Percentiles rank a stretch among this genome's conserved stretches.
phyloP scores from a whole-genome alignment of 1,140 invertebrate genomes.

The Lordiphosa clarofinis region DNA sequence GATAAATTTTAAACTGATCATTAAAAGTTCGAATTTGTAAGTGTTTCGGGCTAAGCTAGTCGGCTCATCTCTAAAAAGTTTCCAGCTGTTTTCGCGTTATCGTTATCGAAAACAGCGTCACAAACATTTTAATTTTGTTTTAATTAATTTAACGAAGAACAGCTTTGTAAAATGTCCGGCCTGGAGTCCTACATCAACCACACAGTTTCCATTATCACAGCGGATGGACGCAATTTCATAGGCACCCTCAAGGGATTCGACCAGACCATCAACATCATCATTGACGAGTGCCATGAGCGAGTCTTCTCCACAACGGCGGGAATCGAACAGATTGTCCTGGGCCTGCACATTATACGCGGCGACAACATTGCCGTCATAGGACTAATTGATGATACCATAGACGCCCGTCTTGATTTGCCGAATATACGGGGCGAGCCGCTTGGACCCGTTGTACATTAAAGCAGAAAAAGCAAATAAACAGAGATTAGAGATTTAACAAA shows the following conservation, averaged over 20 bases:
- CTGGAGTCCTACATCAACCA: constrained; percentile 93
- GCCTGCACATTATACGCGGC: constrained; percentile 97
- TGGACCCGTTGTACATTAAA: constrained; percentile 90
- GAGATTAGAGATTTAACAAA: constrained; percentile 43
- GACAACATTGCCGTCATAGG: constrained; percentile 98
- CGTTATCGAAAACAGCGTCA: too few species aligned
- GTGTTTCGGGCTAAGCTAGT: too few species aligned
- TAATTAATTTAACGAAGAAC: too few species aligned
- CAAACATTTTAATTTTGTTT: too few species aligned
- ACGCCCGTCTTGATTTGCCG: constrained; percentile 90
- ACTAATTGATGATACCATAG: constrained; percentile 94
- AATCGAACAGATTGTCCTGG: constrained; percentile 97
- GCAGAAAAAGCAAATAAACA: constrained; percentile 42
- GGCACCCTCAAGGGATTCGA: constrained; percentile 92
- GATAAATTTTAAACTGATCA: too few species aligned
- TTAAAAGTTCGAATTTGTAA: too few species aligned
- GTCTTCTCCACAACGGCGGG: constrained; percentile 94
- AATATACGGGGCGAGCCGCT: constrained; percentile 94
- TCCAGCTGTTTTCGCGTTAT: too few species aligned
- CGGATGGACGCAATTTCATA: constrained; percentile 96
- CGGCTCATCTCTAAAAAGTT: too few species aligned
- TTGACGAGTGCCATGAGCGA: constrained; percentile 98
- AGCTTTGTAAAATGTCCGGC: constrained; percentile 84
- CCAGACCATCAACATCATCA: constrained; percentile 98
- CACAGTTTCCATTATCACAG: constrained; percentile 95